A percentile compares a stretch with the other conserved stretches of the same genome.
phyloP scores from a whole-genome alignment of 1,140 invertebrate genomes.

The Chrysomallon squamiferum region DNA sequence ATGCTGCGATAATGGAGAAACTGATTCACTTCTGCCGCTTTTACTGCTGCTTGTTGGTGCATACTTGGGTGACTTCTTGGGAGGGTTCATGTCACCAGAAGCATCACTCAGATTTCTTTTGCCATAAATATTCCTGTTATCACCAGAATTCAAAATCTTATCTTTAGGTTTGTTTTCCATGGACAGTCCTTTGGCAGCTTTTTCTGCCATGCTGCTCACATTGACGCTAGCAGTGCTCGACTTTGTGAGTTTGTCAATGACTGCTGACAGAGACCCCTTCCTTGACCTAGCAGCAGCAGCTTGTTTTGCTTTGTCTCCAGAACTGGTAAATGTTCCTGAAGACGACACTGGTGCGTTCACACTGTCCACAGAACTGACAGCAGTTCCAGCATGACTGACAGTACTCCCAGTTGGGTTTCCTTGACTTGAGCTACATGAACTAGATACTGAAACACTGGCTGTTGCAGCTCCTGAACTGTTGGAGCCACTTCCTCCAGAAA shows the following conservation, averaged over 20 bases:
- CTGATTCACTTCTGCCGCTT: neutral
- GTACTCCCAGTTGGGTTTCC: slow-evolving; percentile 1
- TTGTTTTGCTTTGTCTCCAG: slow-evolving; percentile 1
- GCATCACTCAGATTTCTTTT: neutral
- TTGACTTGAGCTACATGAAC: neutral
- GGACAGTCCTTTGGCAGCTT: neutral
- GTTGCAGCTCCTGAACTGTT: slow-evolving; percentile 1
- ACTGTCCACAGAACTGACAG: neutral
- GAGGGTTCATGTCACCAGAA: neutral
- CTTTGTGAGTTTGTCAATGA: slow-evolving; percentile 80
- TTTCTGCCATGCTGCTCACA: neutral
- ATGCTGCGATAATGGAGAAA: neutral
- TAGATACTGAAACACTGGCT: slow-evolving; percentile 11
- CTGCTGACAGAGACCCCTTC: slow-evolving; percentile 81
- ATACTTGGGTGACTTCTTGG: neutral
- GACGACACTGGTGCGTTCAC: neutral
- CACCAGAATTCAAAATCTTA: neutral
- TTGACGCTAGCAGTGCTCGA: slow-evolving; percentile 3
- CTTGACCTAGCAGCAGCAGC: slow-evolving; percentile 61
- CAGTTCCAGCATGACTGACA: slow-evolving; percentile 2
- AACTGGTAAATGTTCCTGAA: slow-evolving; percentile 7
- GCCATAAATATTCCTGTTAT: neutral
- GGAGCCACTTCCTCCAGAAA: slow-evolving; percentile 8
- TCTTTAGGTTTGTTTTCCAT: neutral
- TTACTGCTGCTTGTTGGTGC: neutral